Conservation (phyloP, 2,888 invertebrate species). For the Tiliacea citrago region DNA sequence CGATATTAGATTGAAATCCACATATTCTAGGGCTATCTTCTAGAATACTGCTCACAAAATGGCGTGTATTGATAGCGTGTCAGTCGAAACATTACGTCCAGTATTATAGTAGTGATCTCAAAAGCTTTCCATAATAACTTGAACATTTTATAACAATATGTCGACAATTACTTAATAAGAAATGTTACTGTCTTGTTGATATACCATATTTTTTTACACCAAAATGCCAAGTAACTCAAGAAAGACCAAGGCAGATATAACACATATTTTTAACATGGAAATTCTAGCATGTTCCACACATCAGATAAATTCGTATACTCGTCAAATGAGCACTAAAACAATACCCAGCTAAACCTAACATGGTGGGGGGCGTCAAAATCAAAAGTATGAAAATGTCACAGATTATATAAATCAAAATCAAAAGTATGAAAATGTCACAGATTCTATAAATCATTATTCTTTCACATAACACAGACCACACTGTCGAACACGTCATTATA, state of each 20-base stretch:
- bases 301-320: constrained; percentile 57
- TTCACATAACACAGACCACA: constrained; percentile 47
- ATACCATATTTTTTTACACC: not conserved
- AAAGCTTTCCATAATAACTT: constrained; percentile 28
- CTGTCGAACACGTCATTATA: constrained; percentile 58
- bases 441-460: constrained; percentile 55
- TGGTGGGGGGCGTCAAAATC: constrained; percentile 27
- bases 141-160: constrained; percentile 33
- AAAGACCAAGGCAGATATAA: constrained; percentile 4
- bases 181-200: constrained; percentile 25
- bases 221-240: constrained; percentile 11
- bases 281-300: constrained; percentile 22
- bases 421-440: constrained; percentile 58
- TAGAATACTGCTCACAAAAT: constrained; percentile 45
- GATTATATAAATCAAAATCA: constrained; percentile 48
- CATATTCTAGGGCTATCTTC: constrained; percentile 34
- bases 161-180: constrained; percentile 6
- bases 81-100: constrained; percentile 44
- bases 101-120: constrained; percentile 25
- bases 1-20: constrained; percentile 39
- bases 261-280: constrained; percentile 10
- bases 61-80: constrained; percentile 12
- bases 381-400: constrained; percentile 57
- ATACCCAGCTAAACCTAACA: constrained; percentile 12
- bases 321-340: constrained; percentile 38